phyloP scores from a whole-genome alignment of 1,140 invertebrate genomes.

The Temnothorax curvispinosus region DNA sequence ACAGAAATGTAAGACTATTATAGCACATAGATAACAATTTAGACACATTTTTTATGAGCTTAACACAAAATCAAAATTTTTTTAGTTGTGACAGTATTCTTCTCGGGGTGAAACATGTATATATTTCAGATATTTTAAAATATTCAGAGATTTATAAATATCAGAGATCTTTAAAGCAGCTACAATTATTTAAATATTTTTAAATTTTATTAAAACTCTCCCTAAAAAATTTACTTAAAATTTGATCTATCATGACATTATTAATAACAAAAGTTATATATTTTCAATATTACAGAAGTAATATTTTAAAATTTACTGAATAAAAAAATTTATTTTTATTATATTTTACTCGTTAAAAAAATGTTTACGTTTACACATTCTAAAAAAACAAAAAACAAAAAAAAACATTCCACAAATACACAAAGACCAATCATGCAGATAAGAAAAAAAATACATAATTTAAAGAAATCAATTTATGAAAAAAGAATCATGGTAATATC shows the following conservation, averaged over 20 bases:
- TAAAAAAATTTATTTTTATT: neutral
- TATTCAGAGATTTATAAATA: neutral
- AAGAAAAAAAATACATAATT: neutral
- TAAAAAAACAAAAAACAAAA: neutral
- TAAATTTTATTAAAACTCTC: slow-evolving; percentile 11
- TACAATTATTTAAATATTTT: neutral
- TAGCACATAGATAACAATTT: too few relatives aligned
- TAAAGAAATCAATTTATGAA: neutral
- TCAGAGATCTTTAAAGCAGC: neutral
- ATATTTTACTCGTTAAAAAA: neutral
- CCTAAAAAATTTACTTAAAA: neutral
- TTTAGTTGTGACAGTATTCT: too few relatives aligned
- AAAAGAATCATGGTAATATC: neutral
- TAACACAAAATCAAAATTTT: too few relatives aligned
- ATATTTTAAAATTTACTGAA: neutral
- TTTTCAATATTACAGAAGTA: neutral
- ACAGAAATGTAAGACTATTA: too few relatives aligned
- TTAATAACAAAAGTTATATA: neutral
- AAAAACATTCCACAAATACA: neutral
- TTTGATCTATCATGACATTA: neutral
- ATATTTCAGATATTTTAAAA: neutral
- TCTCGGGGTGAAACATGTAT: neutral
- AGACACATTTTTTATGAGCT: too few relatives aligned
- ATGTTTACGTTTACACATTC: neutral
- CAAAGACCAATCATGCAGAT: neutral